Percentiles rank a stretch among this genome's conserved stretches.
Conservation (phyloP, 1,140 invertebrate genomes). For the Chironomus tepperi region DNA sequence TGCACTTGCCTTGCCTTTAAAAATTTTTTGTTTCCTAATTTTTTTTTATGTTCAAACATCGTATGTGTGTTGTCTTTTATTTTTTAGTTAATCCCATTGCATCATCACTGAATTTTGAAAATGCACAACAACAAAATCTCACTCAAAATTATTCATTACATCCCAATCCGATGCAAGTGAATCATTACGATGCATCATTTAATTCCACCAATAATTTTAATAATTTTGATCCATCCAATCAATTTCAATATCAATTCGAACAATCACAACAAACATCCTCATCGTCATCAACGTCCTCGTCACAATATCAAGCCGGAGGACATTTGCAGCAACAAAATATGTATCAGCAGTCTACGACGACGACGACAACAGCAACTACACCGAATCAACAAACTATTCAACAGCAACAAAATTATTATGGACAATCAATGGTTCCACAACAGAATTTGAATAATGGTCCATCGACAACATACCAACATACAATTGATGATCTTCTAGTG, state of each 20-base stretch:
- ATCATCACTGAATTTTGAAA: conserved; percentile 19
- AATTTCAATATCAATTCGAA: conserved; percentile 32
- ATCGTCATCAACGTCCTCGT: conserved; percentile 26
- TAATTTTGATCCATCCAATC: conserved; percentile 16
- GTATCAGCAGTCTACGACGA: not conserved
- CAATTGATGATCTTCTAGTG: conserved; percentile 2
- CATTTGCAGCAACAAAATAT: conserved; percentile 23
- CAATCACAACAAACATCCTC: conserved; percentile 31
- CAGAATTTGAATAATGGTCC: conserved; percentile 9
- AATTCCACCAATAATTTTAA: conserved; percentile 20
- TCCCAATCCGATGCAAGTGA: conserved; percentile 9
- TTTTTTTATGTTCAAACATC: not conserved
- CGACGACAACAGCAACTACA: not conserved
- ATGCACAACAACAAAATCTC: conserved; percentile 21
- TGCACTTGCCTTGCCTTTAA: not conserved
- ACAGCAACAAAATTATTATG: conserved; percentile 5
- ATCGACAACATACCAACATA: not conserved
- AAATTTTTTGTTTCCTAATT: too few relatives aligned
- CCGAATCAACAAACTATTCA: too few relatives aligned
- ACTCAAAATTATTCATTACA: conserved; percentile 21
- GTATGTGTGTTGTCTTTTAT: not conserved
- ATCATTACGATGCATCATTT: conserved; percentile 12
- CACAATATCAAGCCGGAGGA: conserved; percentile 27
- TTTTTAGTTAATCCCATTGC: conserved; percentile 22
- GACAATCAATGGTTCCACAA: not conserved